Conservation (phyloP, 2,797 vertebrate species). For the Spondyliosoma cantharus region DNA sequence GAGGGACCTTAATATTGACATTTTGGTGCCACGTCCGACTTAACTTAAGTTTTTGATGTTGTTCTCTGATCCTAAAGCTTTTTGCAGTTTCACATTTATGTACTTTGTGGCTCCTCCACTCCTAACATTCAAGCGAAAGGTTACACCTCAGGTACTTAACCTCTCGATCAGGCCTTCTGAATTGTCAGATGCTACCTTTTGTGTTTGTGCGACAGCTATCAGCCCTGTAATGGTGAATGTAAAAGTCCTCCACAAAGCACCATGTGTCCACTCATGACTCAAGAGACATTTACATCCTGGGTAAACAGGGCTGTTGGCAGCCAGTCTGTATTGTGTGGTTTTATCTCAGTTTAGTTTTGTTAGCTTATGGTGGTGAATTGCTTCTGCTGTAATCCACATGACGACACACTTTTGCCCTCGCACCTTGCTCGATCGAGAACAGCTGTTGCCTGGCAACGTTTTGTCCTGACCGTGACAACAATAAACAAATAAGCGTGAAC, state of each 20-base stretch:
- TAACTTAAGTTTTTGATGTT: not conserved
- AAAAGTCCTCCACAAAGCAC: conserved; percentile 5
- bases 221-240: not conserved
- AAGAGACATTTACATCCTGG: conserved; percentile 21
- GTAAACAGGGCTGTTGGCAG: conserved; percentile 45
- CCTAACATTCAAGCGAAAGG: not conserved
- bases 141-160: not conserved
- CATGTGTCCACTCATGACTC: conserved; percentile 11
- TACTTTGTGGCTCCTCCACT: not conserved
- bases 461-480: conserved; percentile 36
- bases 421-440: conserved; percentile 34
- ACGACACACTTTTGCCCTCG: conserved; percentile 54
- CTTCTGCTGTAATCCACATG: conserved; percentile 36
- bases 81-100: not conserved
- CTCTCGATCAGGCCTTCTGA: not conserved
- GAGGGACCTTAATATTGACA: not conserved
- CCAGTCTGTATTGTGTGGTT: conserved; percentile 24
- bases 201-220: conserved; percentile 2
- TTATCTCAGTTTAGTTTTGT: conserved; percentile 54
- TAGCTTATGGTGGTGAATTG: conserved; percentile 49
- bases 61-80: not conserved
- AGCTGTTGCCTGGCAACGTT: conserved; percentile 67
- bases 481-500: conserved; percentile 51
- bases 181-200: not conserved
- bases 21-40: not conserved